These are phyloP conservation scores for Neosilurus mollespiculum DNA, from an alignment of 2,797 vertebrate species.

Conservation along the genomic window DNA sequence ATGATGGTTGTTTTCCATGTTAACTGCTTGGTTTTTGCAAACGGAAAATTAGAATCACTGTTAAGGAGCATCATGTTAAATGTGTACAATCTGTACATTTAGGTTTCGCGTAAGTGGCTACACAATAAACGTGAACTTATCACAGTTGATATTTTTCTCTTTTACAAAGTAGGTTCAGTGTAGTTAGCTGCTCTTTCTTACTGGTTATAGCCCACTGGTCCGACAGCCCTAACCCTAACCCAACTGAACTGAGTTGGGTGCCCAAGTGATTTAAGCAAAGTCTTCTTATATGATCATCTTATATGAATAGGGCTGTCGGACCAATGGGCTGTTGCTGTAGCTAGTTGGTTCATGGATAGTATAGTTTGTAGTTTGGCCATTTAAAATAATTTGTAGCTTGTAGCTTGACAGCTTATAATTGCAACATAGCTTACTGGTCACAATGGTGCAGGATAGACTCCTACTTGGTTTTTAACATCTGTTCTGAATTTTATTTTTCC, in stretches of 20 bases:
- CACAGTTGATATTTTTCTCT: not conserved
- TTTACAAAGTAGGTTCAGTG: not conserved
- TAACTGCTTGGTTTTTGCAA: not conserved
- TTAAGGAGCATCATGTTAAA: not conserved
- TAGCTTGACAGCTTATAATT: not conserved
- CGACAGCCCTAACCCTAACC: no score
- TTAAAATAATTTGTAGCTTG: not conserved
- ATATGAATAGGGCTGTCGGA: no score
- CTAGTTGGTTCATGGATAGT: not conserved
- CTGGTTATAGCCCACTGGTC: not conserved
- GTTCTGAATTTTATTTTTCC: not conserved
- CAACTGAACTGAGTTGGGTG: no score
- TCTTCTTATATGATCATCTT: no score
- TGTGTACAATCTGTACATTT: not conserved
- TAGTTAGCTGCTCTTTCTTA: not conserved
- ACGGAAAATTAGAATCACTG: not conserved
- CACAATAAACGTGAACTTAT: not conserved
- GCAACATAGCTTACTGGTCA: not conserved
- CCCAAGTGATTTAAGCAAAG: no score
- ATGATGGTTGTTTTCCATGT: not conserved
- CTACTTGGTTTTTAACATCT: not conserved
- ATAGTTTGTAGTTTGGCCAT: not conserved
- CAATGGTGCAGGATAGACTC: not conserved
- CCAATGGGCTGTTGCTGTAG: not conserved
- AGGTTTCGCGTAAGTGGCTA: not conserved